Evolutionary conservation across 2,113 vertebrate genomes (phyloP), one percentile per base, ranked within the genome.

Genomic region (Kryptolebias marmoratus): DNA sequence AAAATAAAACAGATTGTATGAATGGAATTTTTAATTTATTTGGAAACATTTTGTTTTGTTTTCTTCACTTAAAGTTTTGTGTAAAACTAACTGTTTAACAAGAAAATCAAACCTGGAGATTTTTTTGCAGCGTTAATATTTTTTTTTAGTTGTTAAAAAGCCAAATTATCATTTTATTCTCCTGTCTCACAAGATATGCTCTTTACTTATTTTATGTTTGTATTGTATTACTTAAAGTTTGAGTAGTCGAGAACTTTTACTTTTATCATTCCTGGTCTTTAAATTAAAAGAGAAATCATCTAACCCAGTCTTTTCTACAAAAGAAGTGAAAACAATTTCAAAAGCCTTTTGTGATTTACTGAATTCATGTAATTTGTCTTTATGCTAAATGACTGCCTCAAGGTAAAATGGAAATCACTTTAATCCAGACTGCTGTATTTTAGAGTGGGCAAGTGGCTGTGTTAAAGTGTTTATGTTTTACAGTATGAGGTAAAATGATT

Each of bases 391-490:
- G 31, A 31, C 15, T 52, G 36, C 53, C 55, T 80, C 22, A 31
- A 63, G 61, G 32, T 63, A 36, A 62, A 32, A 36, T 53, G 45
- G 14, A 77, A 72, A 75, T 75, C 52, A 3, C 71, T 75, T 85
- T 87, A 69, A 80, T 83, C 39, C 52, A 1, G 48, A 80, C 76
- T 39, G 61, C 57, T 73, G 71, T 75, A n/a, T 79, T 83, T 70
- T 10, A 55, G 16, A 81, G 30, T 55, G 50, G 0, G 28, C n/a
- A 62, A 4, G 14, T 49, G 14, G 18, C 13, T n/a, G 5, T 62
- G 60, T 13, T 47, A 72, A 69, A 74, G 73, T 60, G 55, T 71
- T 22, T 63, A 55, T 82, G 68, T 80, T 58, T 76, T 36, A 36
- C 36, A 36, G 3, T 36, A 36, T 3, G 75, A 75, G 31, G 2